Percentiles rank a stretch among this genome's conserved stretches.
Conservation (phyloP, 2,113 vertebrate species). For the Myotis lucifugus region DNA sequence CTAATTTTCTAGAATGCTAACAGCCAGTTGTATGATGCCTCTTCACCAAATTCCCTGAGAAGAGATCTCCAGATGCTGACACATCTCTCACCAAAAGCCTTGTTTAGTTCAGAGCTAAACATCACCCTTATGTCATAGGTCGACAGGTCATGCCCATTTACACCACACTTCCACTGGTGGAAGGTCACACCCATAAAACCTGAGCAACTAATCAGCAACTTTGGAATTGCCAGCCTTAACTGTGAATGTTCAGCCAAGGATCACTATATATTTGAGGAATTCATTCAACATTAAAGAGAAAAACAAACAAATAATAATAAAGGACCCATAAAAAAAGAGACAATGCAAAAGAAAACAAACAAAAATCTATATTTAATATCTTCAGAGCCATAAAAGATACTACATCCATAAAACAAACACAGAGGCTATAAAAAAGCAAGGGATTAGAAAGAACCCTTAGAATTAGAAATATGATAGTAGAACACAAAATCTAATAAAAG, state of each 20-base stretch:
- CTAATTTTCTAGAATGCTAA: background rate
- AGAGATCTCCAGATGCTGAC: background rate
- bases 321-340: conserved; percentile 54
- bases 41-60: background rate
- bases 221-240: background rate
- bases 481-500: conserved; percentile 52
- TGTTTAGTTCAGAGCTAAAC: background rate
- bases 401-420: conserved; percentile 66
- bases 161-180: background rate
- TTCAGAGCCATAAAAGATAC: conserved; percentile 67
- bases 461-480: conserved; percentile 56
- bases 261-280: conserved; percentile 50
- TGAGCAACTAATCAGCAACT: background rate
- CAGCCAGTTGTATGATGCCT: background rate
- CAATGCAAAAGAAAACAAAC: conserved; percentile 60
- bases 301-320: conserved; percentile 52
- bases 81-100: background rate
- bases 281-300: conserved; percentile 36
- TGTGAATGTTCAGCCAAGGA: background rate
- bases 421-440: conserved; percentile 57
- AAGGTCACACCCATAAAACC: background rate
- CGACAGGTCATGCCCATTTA: background rate
- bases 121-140: background rate
- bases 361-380: conserved; percentile 80
- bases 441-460: conserved; percentile 52